Base-by-base conservation (phyloP, 1,140 invertebrate genomes). In the Drosophila albomicans region DNA sequence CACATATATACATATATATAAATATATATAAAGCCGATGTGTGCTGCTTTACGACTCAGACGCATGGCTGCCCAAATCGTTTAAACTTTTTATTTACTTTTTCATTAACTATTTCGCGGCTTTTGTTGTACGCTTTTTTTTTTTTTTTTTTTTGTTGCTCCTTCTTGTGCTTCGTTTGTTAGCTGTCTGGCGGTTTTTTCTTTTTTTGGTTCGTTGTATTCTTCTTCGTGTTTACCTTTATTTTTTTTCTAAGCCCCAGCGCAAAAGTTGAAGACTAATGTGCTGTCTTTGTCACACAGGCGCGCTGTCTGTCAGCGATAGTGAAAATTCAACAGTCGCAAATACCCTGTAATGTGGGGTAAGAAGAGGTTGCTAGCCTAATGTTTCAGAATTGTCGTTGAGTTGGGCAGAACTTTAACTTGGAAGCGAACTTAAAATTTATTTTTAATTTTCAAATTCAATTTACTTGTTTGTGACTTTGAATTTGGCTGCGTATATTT, bases 61-160 rank as follows among this genome's bases (percentile, higher is more conserved):
- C 66, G 59, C 67, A 68, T 75, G 66, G 67, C 67, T 75, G 72
- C 59, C 59, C 46, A 70, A 75, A 75, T 71, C 73, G 73, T 72
- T 75, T 75, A 75, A 71, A 16, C 52, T 65, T 79, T 74, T 64
- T 87, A 87, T 87, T 87, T 87, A 87, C 80, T 78, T 87, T 88
- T 88, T 88, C 73, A 87, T 87, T 87, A 87, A 87, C 84, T 72
- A 80, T 87, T 88, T 87, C 76, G 82, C 79, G 77, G 79, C 80
- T 75, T 87, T 86, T 81, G 81, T 69, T 78, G 62, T 52, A 62
- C 57, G 35, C 16, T 43, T 64, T 28, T 25, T 51, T 54, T 59
- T 70, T 61, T 15, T 15, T 15, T 15, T 56, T 54, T 59, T 70
- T 61, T 41, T 63, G 28, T 46, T 74, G 66, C 43, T 45, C 16